phyloP scores from a whole-genome alignment of 1,140 invertebrate species.

The Conus ventricosus region DNA sequence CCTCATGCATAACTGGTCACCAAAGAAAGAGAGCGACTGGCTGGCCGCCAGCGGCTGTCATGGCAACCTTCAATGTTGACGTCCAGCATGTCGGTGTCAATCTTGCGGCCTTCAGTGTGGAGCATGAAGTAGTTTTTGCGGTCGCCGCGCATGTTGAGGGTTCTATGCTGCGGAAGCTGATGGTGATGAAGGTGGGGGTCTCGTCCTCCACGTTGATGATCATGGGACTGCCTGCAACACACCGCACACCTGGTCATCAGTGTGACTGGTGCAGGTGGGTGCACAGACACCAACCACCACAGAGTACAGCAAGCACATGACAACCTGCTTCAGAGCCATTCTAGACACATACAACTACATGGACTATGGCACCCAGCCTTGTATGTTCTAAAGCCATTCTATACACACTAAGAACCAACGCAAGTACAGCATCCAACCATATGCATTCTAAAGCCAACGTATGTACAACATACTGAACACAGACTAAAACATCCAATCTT shows the following conservation, averaged over 20 bases:
- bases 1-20: conserved; percentile 21
- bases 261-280: conserved; percentile 2
- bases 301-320: background rate
- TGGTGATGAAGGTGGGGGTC: conserved; percentile 62
- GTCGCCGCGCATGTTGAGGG: conserved; percentile 41
- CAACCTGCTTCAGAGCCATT: too few relatives aligned
- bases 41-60: conserved; percentile 27
- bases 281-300: background rate
- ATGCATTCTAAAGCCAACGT: too few relatives aligned
- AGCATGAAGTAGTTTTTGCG: conserved; percentile 52
- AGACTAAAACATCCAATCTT: too few relatives aligned
- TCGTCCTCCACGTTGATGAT: conserved; percentile 78
- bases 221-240: conserved; percentile 75
- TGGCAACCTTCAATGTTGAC: conserved; percentile 59
- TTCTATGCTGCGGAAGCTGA: conserved; percentile 53
- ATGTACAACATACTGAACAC: too few relatives aligned
- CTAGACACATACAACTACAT: too few relatives aligned
- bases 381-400: too few relatives aligned
- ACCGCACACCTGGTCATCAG: too few relatives aligned
- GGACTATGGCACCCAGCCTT: too few relatives aligned
- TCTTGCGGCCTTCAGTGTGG: conserved; percentile 50
- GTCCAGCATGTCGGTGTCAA: conserved; percentile 51
- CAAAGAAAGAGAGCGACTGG: background rate
- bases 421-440: too few relatives aligned
- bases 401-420: too few relatives aligned